These are phyloP conservation scores for Zonitis immaculata DNA, from an alignment of 2,888 invertebrate genomes.

Conservation along the genomic window DNA sequence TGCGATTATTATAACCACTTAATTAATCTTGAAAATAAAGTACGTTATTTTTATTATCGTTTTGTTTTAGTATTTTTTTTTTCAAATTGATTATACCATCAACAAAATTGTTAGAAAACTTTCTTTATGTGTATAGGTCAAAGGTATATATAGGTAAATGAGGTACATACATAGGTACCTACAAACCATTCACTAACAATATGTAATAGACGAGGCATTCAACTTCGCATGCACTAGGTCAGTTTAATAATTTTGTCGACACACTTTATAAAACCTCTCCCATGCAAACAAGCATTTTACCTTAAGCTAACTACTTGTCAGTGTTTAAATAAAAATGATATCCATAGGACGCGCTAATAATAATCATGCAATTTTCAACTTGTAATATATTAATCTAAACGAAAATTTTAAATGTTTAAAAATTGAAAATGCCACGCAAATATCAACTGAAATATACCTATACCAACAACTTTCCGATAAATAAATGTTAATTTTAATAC, in stretches of 20 bases:
- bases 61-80: no score
- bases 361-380: constrained; percentile 16
- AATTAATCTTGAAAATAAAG: no score
- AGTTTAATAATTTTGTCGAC: constrained; percentile 21
- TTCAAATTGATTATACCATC: no score
- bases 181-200: constrained; percentile 10
- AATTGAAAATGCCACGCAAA: background rate
- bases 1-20: constrained; percentile 7
- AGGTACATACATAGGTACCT: no score
- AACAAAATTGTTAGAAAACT: constrained; percentile 11
- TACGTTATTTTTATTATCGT: no score
- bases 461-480: no score
- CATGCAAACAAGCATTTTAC: constrained; percentile 17
- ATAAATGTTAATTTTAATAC: no score
- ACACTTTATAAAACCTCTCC: constrained; percentile 20
- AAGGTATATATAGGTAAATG: background rate
- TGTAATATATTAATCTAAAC: constrained; percentile 1
- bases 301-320: constrained; percentile 18
- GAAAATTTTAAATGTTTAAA: constrained; percentile 10
- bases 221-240: constrained; percentile 21
- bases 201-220: constrained; percentile 18
- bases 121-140: constrained; percentile 2
- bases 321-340: constrained; percentile 15
- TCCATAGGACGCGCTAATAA: constrained; percentile 12
- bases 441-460: no score